Base-by-base conservation (phyloP, 1,140 invertebrate species). In the Gonatopus flavifemur region DNA sequence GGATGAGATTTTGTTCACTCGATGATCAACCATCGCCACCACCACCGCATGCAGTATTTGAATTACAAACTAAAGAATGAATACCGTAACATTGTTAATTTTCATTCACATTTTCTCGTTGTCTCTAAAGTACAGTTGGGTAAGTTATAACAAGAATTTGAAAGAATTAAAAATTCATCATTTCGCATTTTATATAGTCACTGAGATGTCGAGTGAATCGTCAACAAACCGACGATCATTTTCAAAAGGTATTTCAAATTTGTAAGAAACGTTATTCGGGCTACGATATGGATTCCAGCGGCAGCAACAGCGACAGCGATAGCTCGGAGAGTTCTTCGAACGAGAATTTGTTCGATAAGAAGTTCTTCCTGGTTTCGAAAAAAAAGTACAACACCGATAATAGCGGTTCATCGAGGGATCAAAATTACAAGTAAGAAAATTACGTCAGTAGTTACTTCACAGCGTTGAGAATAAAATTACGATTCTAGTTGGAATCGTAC, bases 131-230 rank as follows among this genome's bases (percentile, higher is more conserved):
- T n/a, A n/a, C n/a, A n/a, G n/a, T n/a, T n/a, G n/a, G n/a, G n/a
- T n/a, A n/a, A n/a, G n/a, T n/a, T n/a, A n/a, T n/a, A n/a, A n/a
- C n/a, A n/a, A n/a, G n/a, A n/a, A n/a, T n/a, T n/a, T n/a, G n/a
- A n/a, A n/a, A n/a, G n/a, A n/a, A n/a, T n/a, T n/a, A n/a, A n/a
- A n/a, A n/a, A n/a, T n/a, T n/a, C n/a, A n/a, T n/a, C n/a, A n/a
- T 42, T 31, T 49, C 41, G 32, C 38, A 19, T 51, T 7, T 15
- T 59, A 42, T 46, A 24, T 24, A 77, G 76, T 56, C 67, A 37
- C 41, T 78, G 12, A 73, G 49, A 62, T 77, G 74, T 40, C 68
- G 66, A 15, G 66, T 66, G 0, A 62, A 60, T 3, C 68, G 69
- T 43, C 64, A 71, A 15, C 66, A 74, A 33, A 35, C 57, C 6